Conservation (phyloP, 1,140 invertebrate genomes). For the Magallana angulata region DNA sequence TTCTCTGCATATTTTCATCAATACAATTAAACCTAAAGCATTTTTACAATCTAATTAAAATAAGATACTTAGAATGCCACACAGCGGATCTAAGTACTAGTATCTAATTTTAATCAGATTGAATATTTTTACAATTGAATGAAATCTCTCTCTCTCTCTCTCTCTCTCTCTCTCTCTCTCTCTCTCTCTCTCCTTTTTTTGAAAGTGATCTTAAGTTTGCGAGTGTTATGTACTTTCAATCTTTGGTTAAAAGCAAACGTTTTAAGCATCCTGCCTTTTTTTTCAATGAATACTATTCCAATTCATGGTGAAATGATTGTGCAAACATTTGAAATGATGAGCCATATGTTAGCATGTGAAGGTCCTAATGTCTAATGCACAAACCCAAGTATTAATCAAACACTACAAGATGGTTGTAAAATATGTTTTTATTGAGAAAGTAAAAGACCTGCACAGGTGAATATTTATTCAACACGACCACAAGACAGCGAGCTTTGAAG, state of each 20-base stretch:
- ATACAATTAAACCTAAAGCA: too few species aligned
- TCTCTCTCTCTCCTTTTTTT: neutral
- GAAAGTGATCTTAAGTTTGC: neutral
- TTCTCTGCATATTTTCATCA: too few species aligned
- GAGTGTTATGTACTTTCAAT: neutral
- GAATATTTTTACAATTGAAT: too few species aligned
- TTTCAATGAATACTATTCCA: neutral
- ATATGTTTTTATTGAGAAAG: slow-evolving; percentile 32
- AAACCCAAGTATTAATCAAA: slow-evolving; percentile 37
- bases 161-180: too few species aligned
- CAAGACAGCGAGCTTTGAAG: neutral
- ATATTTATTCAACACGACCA: slow-evolving; percentile 2
- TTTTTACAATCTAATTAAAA: too few species aligned
- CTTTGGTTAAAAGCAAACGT: neutral
- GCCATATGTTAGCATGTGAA: slow-evolving; percentile 26
- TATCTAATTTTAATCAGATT: too few species aligned
- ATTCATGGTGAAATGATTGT: slow-evolving; percentile 25
- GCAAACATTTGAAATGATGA: slow-evolving; percentile 34
- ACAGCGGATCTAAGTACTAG: too few species aligned
- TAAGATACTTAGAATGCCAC: too few species aligned
- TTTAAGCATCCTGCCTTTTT: neutral
- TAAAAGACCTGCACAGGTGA: neutral
- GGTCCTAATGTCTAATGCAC: slow-evolving; percentile 23
- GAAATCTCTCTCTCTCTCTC: too few species aligned
- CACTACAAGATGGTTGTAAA: slow-evolving; percentile 16